Evolutionary conservation across 2,113 vertebrate species (phyloP), one percentile per base, ranked within the genome.

Genomic region (Hassar affinis): DNA sequence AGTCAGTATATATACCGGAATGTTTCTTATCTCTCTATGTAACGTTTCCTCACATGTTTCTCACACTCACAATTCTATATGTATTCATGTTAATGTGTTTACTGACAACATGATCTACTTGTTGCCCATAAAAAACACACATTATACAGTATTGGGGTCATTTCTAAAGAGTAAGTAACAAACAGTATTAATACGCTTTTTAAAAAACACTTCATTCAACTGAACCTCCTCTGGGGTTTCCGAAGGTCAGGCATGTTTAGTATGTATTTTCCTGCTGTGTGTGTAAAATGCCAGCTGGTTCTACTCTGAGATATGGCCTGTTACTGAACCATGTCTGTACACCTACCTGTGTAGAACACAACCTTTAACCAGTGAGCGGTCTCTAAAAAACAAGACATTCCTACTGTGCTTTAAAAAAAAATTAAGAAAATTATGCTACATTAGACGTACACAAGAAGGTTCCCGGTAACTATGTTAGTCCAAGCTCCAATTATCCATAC

Each of bases 311-410:
- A 42, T 22, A 69, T 25, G 35, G 8, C 22, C 66, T 42, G 35
- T 20, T 11, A 69, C 35, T 69, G 17, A 45, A 45, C 35, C 9
- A 0, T 25, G 22, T 69, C 38, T 69, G 38, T 20, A 14, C 11
- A 8, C 22, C 20, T 69, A 22, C 42, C 11, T 47, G 45, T 47
- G 0, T 71, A 12, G 22, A 18, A 68, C 64, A 68, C 64, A 47
- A 22, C 22, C 68, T 71, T 71, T 38, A 47, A 4, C 22, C 38
- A 45, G 68, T 14, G 38, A 25, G 22, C 0, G 4, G 35, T 69
- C 66, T 42, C 20, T 69, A 69, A n/a, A n/a, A 68, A 68, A 68
- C 64, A 38, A 68, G 64, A 68, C 35, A 42, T 68, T 42, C 35
- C 35, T 42, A 68, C 64, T 22, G 35, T 68, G 64, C 3, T 38